These are phyloP conservation scores for Corvus moneduloides DNA, from an alignment of 2,113 vertebrate species.

Conservation along the genomic window DNA sequence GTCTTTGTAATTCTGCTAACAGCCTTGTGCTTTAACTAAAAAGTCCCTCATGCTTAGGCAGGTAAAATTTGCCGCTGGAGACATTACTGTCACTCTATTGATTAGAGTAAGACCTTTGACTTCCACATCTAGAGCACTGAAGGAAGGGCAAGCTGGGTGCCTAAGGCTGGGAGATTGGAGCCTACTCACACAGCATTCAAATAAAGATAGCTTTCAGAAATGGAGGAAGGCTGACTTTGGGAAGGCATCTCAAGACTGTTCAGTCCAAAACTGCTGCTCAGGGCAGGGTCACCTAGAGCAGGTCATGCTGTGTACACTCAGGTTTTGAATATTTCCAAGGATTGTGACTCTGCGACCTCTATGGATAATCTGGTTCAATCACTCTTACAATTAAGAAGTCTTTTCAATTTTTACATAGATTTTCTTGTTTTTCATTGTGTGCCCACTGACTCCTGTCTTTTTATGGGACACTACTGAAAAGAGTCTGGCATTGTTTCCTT, in stretches of 20 bases:
- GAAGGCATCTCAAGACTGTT: not conserved
- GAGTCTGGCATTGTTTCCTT: not conserved
- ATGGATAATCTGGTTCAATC: not conserved
- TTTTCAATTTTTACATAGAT: not conserved
- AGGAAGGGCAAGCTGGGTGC: not conserved
- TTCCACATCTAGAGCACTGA: not conserved
- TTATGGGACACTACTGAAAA: not conserved
- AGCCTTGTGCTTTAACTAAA: not conserved
- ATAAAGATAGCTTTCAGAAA: not conserved
- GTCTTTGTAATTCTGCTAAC: not conserved
- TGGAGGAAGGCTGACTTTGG: not conserved
- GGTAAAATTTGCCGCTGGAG: slow-evolving; percentile 5
- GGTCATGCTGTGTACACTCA: not conserved
- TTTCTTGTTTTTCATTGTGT: not conserved
- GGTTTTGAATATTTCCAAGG: not conserved
- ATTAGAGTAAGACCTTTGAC: not conserved
- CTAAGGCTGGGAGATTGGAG: not conserved
- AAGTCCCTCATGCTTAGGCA: not conserved
- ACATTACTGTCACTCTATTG: not conserved
- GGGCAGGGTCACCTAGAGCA: not conserved
- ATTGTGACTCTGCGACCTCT: not conserved
- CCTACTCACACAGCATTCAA: not conserved
- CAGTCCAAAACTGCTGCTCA: not conserved
- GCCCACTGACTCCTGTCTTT: not conserved
- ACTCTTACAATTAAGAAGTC: not conserved